A percentile compares a stretch with the other conserved stretches of the same genome.
Conservation (phyloP, 30 jellyfish, hydroid and myxozoan genomes). For the Euphysa ruthae region DNA sequence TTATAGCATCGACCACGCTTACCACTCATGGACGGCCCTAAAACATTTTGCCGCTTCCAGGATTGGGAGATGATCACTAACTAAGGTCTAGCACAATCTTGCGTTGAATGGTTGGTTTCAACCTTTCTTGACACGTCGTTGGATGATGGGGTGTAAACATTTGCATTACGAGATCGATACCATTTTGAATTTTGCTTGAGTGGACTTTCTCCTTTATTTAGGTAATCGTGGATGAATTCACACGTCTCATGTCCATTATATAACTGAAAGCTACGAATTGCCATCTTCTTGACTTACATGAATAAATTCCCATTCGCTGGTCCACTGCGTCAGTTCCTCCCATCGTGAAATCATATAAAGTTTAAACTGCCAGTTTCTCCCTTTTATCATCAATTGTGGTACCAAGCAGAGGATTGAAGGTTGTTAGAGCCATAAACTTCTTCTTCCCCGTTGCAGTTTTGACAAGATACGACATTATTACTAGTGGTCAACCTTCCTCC, state of each 20-base stretch:
- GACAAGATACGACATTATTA: constrained; percentile 9
- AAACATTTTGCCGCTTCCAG: background rate
- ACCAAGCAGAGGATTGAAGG: constrained; percentile 26
- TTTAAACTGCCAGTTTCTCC: constrained; percentile 23
- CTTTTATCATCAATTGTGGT: constrained; percentile 16
- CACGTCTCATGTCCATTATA: constrained; percentile 21
- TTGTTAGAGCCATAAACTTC: constrained; percentile 13
- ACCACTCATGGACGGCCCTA: background rate
- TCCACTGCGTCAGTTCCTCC: constrained; percentile 32
- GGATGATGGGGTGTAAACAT: constrained; percentile 8
- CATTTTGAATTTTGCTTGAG: background rate
- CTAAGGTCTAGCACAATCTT: background rate
- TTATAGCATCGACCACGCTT: background rate
- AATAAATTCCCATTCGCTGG: constrained; percentile 18
- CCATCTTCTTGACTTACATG: constrained; percentile 17
- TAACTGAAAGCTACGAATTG: constrained; percentile 9
- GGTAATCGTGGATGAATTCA: constrained; percentile 25
- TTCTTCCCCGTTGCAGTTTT: constrained; percentile 8
- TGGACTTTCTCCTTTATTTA: constrained; percentile 10
- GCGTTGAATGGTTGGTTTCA: background rate
- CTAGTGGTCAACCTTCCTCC: background rate
- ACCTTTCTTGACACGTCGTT: background rate
- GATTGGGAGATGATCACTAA: background rate
- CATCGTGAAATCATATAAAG: constrained; percentile 21
- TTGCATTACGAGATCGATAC: constrained; percentile 26